These are phyloP conservation scores for Xiphophorus couchianus DNA, from an alignment of 2,113 vertebrate genomes.

Conservation along the genomic window DNA sequence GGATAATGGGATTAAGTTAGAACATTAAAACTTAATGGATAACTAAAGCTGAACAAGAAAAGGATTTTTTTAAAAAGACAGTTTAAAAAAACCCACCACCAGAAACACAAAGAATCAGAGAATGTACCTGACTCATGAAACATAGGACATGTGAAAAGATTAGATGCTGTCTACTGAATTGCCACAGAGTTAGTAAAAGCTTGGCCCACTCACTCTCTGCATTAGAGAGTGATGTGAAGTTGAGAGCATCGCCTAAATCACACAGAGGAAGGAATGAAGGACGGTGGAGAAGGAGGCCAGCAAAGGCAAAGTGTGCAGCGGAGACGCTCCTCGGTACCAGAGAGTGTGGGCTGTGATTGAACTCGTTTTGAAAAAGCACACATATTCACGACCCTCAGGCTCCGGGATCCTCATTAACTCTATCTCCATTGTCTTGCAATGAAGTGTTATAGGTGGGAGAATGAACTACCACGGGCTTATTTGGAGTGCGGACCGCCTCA, in stretches of 20 bases:
- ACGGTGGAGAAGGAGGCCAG: background rate
- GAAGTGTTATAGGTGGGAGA: conserved; percentile 23
- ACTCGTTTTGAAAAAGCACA: conserved; percentile 34
- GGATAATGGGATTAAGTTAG: background rate
- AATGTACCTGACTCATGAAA: conserved; percentile 33
- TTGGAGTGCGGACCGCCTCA: conserved; percentile 39
- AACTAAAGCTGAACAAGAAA: background rate
- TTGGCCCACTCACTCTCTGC: conserved; percentile 47
- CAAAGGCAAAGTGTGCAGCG: background rate
- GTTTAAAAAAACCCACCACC: conserved; percentile 20
- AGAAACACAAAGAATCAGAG: conserved; percentile 21
- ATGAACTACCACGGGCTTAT: conserved; percentile 13
- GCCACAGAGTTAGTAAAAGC: conserved; percentile 65
- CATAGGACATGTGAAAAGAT: conserved; percentile 51
- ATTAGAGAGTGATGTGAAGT: conserved; percentile 40
- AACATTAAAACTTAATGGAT: background rate
- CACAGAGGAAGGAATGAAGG: background rate
- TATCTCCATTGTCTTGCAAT: conserved; percentile 44
- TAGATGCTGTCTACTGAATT: conserved; percentile 57
- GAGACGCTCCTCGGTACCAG: background rate
- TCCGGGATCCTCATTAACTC: conserved; percentile 32
- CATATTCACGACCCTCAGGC: conserved; percentile 10
- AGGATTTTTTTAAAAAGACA: background rate
- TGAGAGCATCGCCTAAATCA: conserved; percentile 52
- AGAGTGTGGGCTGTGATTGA: conserved; percentile 17